phyloP scores from a whole-genome alignment of 2,888 invertebrate genomes.

The Euphydryas editha region DNA sequence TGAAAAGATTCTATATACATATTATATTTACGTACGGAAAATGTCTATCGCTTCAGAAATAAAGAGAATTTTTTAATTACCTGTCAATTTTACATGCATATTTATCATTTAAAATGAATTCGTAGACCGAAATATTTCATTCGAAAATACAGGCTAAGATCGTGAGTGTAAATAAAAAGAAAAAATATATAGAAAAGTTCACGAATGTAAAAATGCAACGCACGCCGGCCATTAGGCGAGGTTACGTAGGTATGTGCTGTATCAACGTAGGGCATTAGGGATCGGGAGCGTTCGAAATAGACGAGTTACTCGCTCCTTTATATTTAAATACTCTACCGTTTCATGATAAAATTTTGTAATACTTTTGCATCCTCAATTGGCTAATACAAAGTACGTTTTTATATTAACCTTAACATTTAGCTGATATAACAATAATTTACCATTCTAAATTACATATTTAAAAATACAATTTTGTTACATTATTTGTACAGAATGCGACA shows the following conservation, averaged over 20 bases:
- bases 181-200: conserved; percentile 16
- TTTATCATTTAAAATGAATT: background rate
- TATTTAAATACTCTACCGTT: background rate
- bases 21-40: too few species aligned
- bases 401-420: background rate
- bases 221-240: conserved; percentile 42
- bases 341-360: background rate
- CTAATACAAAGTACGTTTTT: background rate
- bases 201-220: conserved; percentile 40
- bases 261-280: conserved; percentile 39
- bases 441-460: background rate
- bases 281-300: conserved; percentile 22
- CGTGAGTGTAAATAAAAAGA: background rate
- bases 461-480: background rate
- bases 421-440: conserved; percentile 1
- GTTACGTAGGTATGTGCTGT: conserved; percentile 34
- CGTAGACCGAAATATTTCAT: background rate
- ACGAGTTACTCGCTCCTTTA: conserved; percentile 20
- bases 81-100: too few species aligned
- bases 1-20: too few species aligned
- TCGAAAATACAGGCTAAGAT: background rate
- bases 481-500: background rate
- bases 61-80: too few species aligned
- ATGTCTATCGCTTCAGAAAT: too few species aligned
- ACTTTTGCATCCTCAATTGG: background rate